Percentiles rank a stretch among this genome's conserved stretches.
These are phyloP conservation scores for Chiloscyllium plagiosum DNA, from an alignment of 2,113 vertebrate genomes.

Conservation along the genomic window DNA sequence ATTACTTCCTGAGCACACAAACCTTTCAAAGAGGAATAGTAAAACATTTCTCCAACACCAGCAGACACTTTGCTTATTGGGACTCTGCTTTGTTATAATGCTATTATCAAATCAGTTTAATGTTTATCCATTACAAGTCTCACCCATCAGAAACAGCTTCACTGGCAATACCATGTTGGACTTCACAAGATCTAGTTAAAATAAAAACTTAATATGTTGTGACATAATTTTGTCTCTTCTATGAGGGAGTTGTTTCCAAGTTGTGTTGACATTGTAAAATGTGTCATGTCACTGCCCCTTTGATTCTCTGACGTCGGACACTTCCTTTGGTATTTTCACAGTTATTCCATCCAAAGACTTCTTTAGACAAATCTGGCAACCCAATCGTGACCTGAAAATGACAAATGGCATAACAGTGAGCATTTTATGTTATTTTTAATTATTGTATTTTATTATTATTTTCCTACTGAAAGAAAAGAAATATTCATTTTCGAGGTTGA, in stretches of 20 bases:
- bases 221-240: not conserved
- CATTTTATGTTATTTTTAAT: not conserved
- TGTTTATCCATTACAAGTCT: not conserved
- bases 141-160: not conserved
- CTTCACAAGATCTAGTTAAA: not conserved
- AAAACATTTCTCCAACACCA: not conserved
- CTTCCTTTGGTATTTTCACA: constrained; percentile 51
- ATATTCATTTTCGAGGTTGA: not conserved
- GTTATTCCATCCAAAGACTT: constrained; percentile 61
- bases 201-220: not conserved
- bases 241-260: not conserved
- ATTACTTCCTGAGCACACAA: not conserved
- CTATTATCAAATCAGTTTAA: not conserved
- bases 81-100: not conserved
- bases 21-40: not conserved
- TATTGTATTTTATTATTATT: not conserved
- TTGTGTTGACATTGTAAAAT: not conserved
- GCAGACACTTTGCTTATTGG: not conserved
- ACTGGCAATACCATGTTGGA: not conserved
- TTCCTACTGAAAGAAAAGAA: not conserved
- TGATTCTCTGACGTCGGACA: constrained; percentile 50
- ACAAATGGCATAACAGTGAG: constrained; percentile 36
- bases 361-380: constrained; percentile 61
- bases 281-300: constrained; percentile 43
- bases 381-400: constrained; percentile 59